Conservation (phyloP, 2,888 invertebrate species). For the Antheraea yamamai region DNA sequence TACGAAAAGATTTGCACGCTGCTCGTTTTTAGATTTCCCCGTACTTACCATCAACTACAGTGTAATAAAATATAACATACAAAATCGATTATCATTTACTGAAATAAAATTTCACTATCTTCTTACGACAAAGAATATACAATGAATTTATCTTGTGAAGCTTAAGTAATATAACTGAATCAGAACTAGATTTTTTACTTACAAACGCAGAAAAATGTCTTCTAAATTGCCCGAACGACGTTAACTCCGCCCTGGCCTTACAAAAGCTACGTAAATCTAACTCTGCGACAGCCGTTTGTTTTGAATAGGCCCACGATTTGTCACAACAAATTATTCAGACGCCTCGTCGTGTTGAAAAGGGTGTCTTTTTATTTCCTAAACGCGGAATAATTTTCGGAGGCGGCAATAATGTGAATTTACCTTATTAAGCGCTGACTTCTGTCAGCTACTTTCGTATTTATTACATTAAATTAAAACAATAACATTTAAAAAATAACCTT, state of each 20-base stretch:
- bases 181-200: conserved; percentile 28
- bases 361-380: conserved; percentile 46
- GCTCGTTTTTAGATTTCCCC: no score
- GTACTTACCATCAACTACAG: no score
- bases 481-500: no score
- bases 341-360: conserved; percentile 58
- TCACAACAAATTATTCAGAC: conserved; percentile 69
- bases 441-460: conserved; percentile 23
- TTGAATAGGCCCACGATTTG: conserved; percentile 66
- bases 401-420: conserved; percentile 42
- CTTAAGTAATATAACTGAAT: conserved; percentile 17
- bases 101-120: background rate
- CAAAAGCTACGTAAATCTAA: conserved; percentile 52
- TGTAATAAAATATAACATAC: background rate
- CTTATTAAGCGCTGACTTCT: conserved; percentile 41
- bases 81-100: background rate
- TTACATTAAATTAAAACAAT: no score
- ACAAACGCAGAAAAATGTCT: conserved; percentile 39
- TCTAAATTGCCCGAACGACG: conserved; percentile 33
- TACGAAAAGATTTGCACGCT: no score
- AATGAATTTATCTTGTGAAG: background rate
- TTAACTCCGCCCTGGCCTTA: conserved; percentile 26
- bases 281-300: conserved; percentile 52
- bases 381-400: conserved; percentile 43
- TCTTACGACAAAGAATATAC: background rate